Conservation (phyloP, 2,113 vertebrate genomes). For the Rhinoptilus africanus region DNA sequence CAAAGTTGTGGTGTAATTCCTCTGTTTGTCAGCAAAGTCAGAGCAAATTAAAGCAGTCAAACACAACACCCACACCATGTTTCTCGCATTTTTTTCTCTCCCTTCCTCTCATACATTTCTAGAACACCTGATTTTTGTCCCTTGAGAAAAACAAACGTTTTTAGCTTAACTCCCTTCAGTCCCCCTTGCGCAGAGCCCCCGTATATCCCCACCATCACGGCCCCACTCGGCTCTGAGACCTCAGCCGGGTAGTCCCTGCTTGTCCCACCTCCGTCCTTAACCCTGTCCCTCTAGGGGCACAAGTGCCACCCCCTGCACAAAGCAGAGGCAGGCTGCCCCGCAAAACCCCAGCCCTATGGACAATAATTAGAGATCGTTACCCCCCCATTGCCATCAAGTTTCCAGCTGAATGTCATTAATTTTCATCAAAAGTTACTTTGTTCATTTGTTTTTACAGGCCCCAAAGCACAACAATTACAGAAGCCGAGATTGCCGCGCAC, state of each 20-base stretch:
- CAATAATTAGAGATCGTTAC: not conserved
- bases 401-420: not conserved
- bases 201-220: rapidly evolving
- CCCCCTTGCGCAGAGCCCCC: rapidly evolving
- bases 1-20: not conserved
- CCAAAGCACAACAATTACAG: not conserved
- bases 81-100: not conserved
- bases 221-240: rapidly evolving
- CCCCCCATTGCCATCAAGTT: rapidly evolving
- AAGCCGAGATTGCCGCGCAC: rapidly evolving
- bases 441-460: not conserved
- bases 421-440: not conserved
- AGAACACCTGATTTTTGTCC: not conserved
- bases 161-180: not conserved
- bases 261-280: not conserved
- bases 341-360: not conserved
- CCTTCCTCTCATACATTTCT: not conserved
- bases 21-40: not conserved
- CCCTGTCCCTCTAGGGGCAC: no score
- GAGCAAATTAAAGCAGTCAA: not conserved
- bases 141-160: not conserved
- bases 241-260: rapidly evolving
- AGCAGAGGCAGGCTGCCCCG: not conserved
- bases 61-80: not conserved
- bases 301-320: not conserved